phyloP scores from a whole-genome alignment of 2,797 vertebrate genomes.

The Anisognathus igniventris region DNA sequence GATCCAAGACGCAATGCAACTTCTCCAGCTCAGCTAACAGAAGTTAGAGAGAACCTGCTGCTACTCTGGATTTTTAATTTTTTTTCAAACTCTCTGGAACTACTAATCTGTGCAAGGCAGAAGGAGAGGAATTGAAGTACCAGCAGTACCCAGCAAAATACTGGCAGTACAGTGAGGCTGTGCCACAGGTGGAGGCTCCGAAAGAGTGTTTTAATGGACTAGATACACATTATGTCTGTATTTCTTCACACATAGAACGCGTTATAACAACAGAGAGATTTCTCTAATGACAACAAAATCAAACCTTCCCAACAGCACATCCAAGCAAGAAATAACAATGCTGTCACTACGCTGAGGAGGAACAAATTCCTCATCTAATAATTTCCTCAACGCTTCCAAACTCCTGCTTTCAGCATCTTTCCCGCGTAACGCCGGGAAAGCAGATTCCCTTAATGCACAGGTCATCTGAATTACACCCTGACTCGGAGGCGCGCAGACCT shows the following conservation, averaged over 20 bases:
- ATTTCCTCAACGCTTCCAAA: slow-evolving; percentile 35
- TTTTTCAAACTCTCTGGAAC: background rate
- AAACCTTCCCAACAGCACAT: slow-evolving; percentile 64
- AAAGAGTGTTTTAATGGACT: slow-evolving; percentile 54
- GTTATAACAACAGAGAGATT: slow-evolving; percentile 67
- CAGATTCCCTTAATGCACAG: slow-evolving; percentile 3
- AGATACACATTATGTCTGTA: slow-evolving; percentile 66
- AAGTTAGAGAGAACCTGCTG: slow-evolving; percentile 22
- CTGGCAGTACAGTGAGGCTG: slow-evolving; percentile 20
- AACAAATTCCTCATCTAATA: slow-evolving; percentile 42
- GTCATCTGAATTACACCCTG: slow-evolving; percentile 14
- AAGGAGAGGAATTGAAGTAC: slow-evolving; percentile 2
- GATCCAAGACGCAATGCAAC: slow-evolving; percentile 61
- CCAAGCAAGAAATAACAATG: slow-evolving; percentile 67
- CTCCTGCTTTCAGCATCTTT: slow-evolving; percentile 47
- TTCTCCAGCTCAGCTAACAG: slow-evolving; percentile 41
- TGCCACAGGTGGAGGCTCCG: slow-evolving; percentile 56
- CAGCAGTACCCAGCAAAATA: slow-evolving; percentile 37
- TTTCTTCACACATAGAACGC: slow-evolving; percentile 69
- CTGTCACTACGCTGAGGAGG: background rate
- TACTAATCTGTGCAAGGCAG: background rate
- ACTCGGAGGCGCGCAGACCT: background rate
- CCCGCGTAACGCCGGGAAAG: background rate
- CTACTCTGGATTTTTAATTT: background rate
- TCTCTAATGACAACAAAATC: slow-evolving; percentile 71